Evolutionary conservation across 2,888 invertebrate genomes (phyloP), one percentile per base, ranked within the genome.

Genomic region (Tuta absoluta): DNA sequence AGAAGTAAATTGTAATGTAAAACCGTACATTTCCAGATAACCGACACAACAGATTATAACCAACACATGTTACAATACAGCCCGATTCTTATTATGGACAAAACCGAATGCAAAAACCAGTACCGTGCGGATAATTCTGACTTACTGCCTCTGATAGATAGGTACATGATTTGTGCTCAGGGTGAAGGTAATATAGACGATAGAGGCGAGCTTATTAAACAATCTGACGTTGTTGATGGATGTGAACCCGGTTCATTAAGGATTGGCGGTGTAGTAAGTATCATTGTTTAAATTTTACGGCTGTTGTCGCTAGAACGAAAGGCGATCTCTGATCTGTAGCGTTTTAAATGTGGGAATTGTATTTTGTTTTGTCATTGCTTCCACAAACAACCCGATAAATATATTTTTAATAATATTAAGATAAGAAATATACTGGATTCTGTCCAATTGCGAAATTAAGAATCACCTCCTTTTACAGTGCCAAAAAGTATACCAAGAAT

Each of bases 141-240:
- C n/a, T 51, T 74, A 21, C 61, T 24, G 3, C 49, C 63, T 2
- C 48, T 65, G 0, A 75, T 72, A 37, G 67, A 75, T 8, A 70
- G 72, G 1, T 67, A 72, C 51, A 77, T 77, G 72, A 68, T 73
- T 38, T 75, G 75, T 53, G 72, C 73, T 0, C 62, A 63, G 17
- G 57, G 51, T 2, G 28, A 33, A 0, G 69, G 72, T 0, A 62
- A 65, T n/a, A 38, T 72, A 10, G 58, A 51, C 21, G 51, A 51
- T 23, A 19, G 12, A 51, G 51, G 51, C 0, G 23, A 51, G 8
- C 12, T 21, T 21, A 23, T 51, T 8, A 12, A 23, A 1, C 8
- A 5, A 10, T 11, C 11, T 51, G 5, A 7, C 3, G 23, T 23
- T 12, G 51, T 51, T 11, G 21, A 51, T 4, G 51, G 51, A 51